Percentiles rank a stretch among this genome's conserved stretches.
phyloP scores from a whole-genome alignment of 2,113 vertebrate species.

The Vulpes ferrilata region DNA sequence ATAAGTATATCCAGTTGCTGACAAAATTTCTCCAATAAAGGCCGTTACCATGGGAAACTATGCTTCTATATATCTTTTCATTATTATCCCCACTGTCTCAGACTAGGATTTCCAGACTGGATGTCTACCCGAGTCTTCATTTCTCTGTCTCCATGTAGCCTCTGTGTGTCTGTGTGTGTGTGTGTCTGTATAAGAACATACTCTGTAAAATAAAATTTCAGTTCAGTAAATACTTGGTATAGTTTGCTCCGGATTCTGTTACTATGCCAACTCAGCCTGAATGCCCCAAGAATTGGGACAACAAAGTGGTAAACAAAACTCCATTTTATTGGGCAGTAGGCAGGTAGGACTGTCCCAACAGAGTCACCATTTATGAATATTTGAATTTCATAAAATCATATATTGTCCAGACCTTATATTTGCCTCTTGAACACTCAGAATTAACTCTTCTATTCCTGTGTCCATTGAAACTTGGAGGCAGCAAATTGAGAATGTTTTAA shows the following conservation, averaged over 20 bases:
- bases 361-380: neutral
- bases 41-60: neutral
- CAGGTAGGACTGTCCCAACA: neutral
- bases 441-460: neutral
- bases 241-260: neutral
- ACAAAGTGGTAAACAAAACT: neutral
- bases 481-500: neutral
- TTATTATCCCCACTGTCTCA: neutral
- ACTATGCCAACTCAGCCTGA: neutral
- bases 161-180: neutral
- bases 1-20: neutral
- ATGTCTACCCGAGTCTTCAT: neutral
- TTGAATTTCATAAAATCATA: neutral
- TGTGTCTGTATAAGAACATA: neutral
- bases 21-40: neutral
- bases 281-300: rapidly evolving
- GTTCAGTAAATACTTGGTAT: neutral
- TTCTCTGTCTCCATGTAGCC: neutral
- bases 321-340: neutral
- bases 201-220: neutral
- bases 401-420: neutral
- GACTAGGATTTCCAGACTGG: neutral
- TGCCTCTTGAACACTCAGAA: neutral
- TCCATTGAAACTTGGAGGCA: neutral
- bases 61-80: neutral